Conservation (phyloP, 1,140 invertebrate genomes). For the Dendroctonus ponderosae region DNA sequence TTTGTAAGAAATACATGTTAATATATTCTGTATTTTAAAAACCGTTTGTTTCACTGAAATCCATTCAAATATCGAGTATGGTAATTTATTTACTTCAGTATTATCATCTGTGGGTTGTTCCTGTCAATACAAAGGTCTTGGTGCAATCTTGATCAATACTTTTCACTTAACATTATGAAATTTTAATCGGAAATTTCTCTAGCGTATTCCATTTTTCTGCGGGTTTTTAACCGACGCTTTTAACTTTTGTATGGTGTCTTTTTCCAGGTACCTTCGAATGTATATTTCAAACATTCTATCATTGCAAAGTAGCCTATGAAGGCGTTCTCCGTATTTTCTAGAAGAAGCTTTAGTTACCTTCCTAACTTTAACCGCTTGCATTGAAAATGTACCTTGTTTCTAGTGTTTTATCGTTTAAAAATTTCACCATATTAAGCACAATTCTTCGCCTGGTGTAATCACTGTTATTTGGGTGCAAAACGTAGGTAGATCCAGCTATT, state of each 20-base stretch:
- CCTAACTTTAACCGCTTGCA: neutral
- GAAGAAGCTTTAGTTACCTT: slow-evolving; percentile 21
- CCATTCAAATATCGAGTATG: too few relatives aligned
- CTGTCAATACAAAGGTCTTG: too few relatives aligned
- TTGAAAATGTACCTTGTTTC: slow-evolving; percentile 43
- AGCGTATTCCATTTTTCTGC: neutral
- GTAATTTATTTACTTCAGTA: too few relatives aligned
- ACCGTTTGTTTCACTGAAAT: too few relatives aligned
- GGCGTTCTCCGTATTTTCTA: slow-evolving; percentile 45
- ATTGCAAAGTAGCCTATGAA: slow-evolving; percentile 44
- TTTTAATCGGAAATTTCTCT: too few relatives aligned
- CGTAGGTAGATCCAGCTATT: slow-evolving; percentile 39
- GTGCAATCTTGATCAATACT: too few relatives aligned
- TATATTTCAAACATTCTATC: slow-evolving; percentile 44
- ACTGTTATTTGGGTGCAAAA: slow-evolving; percentile 42
- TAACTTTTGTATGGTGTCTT: slow-evolving; percentile 39
- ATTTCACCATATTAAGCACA: slow-evolving; percentile 42
- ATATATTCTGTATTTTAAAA: too few relatives aligned
- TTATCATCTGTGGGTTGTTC: too few relatives aligned
- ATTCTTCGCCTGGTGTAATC: slow-evolving; percentile 46
- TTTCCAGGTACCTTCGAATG: slow-evolving; percentile 45
- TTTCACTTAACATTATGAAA: too few relatives aligned
- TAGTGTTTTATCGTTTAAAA: slow-evolving; percentile 45
- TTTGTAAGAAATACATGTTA: too few relatives aligned
- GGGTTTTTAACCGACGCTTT: slow-evolving; percentile 28